Conservation (phyloP, 2,888 invertebrate species). For the Lissocephala sabroskyi region DNA sequence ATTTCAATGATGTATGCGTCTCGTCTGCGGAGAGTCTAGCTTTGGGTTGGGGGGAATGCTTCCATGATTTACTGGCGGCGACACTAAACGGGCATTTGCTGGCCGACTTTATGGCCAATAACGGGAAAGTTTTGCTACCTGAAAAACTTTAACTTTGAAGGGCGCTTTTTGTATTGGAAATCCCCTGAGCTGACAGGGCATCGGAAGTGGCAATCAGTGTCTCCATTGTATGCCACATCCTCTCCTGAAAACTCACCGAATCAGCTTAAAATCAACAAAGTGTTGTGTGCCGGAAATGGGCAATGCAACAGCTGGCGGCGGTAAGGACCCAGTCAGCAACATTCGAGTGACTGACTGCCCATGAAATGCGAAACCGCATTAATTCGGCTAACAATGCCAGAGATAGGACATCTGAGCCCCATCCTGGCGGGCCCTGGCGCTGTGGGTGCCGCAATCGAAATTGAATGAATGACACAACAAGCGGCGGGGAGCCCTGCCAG, state of each 20-base stretch:
- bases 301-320: slow-evolving; percentile 19
- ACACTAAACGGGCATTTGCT: too few species aligned
- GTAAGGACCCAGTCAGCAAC: background rate
- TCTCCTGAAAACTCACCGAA: background rate
- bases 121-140: too few species aligned
- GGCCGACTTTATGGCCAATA: too few species aligned
- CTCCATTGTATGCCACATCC: background rate
- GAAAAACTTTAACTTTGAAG: too few species aligned
- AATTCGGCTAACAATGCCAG: slow-evolving; percentile 29
- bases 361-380: slow-evolving; percentile 36
- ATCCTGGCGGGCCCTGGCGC: background rate
- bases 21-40: slow-evolving; percentile 29
- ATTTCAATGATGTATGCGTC: slow-evolving; percentile 48
- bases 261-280: slow-evolving; percentile 1
- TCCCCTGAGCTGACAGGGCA: too few species aligned
- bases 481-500: slow-evolving; percentile 11
- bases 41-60: slow-evolving; percentile 14
- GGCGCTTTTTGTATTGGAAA: too few species aligned
- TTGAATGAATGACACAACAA: slow-evolving; percentile 20
- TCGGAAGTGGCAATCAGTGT: background rate
- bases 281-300: slow-evolving; percentile 10
- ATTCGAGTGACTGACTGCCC: slow-evolving; percentile 9
- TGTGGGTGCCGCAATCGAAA: slow-evolving; percentile 3
- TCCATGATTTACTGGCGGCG: slow-evolving; percentile 23
- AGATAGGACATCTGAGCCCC: slow-evolving; percentile 3